Conservation (phyloP, 1,140 invertebrate genomes). For the Panulirus ornatus region DNA sequence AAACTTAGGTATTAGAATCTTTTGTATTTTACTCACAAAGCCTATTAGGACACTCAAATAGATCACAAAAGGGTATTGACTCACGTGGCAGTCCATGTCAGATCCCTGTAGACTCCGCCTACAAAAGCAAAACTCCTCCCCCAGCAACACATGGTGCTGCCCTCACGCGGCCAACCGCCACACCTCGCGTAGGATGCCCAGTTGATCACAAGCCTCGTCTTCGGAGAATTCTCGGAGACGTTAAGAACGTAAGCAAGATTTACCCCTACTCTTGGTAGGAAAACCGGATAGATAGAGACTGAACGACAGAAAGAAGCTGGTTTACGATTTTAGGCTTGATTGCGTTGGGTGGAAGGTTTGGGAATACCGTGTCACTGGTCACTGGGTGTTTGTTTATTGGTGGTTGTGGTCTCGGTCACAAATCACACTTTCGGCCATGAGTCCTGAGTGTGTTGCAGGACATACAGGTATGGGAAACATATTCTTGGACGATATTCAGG, state of each 20-base stretch:
- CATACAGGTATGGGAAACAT: too few species aligned
- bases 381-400: too few species aligned
- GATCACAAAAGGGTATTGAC: background rate
- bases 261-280: background rate
- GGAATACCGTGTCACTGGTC: too few species aligned
- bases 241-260: background rate
- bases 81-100: constrained; percentile 30
- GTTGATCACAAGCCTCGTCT: constrained; percentile 31
- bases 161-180: constrained; percentile 34
- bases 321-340: background rate
- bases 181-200: constrained; percentile 12
- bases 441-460: too few species aligned
- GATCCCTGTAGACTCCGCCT: constrained; percentile 20
- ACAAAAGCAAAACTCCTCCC: constrained; percentile 23
- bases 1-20: too few species aligned
- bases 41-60: too few species aligned
- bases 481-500: too few species aligned
- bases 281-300: background rate
- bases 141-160: constrained; percentile 58
- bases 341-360: background rate
- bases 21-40: too few species aligned
- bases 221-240: constrained; percentile 16
- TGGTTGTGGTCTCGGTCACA: background rate
- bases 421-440: background rate
- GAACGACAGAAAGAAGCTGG: background rate